Percentiles rank a stretch among this genome's conserved stretches.
These are phyloP conservation scores for Plemyria rubiginata DNA, from an alignment of 2,888 invertebrate genomes.

Conservation along the genomic window DNA sequence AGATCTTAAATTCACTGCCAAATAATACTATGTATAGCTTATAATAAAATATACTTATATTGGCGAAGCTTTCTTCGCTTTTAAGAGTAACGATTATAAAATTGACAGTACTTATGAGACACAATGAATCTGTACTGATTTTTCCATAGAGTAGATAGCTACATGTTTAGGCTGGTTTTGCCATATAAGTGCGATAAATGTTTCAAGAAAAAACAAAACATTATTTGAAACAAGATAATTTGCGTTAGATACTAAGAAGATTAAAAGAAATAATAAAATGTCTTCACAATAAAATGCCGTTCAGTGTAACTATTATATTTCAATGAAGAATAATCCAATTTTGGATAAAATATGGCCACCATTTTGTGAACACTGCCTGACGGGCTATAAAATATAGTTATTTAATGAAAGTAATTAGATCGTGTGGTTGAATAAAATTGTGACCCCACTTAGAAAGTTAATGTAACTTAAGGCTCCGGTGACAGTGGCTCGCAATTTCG, in stretches of 20 bases:
- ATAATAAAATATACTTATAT: not conserved
- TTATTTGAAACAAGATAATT: not conserved
- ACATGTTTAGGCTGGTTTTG: conserved; percentile 26
- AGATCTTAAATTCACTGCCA: conserved; percentile 24
- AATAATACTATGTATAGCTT: not conserved
- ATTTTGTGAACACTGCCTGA: not conserved
- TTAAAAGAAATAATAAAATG: not conserved
- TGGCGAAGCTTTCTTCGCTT: conserved; percentile 5
- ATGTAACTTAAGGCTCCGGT: too few species aligned
- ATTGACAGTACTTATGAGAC: conserved; percentile 8
- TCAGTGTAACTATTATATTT: too few species aligned
- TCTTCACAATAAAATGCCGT: too few species aligned
- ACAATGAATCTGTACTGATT: conserved; percentile 19
- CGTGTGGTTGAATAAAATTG: conserved; percentile 36
- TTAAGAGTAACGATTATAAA: not conserved
- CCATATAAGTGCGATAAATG: conserved; percentile 26
- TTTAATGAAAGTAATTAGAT: conserved; percentile 8
- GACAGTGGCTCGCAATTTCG: too few species aligned
- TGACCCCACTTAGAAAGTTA: conserved; percentile 24
- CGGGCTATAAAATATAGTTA: conserved; percentile 2
- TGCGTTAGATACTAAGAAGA: not conserved
- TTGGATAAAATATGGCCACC: too few species aligned
- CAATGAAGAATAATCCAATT: too few species aligned
- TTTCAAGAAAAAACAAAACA: conserved; percentile 1
- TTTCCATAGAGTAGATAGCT: conserved; percentile 11